Base-by-base conservation (phyloP, 23 tunicate species). In the Trididemnum clinides region DNA sequence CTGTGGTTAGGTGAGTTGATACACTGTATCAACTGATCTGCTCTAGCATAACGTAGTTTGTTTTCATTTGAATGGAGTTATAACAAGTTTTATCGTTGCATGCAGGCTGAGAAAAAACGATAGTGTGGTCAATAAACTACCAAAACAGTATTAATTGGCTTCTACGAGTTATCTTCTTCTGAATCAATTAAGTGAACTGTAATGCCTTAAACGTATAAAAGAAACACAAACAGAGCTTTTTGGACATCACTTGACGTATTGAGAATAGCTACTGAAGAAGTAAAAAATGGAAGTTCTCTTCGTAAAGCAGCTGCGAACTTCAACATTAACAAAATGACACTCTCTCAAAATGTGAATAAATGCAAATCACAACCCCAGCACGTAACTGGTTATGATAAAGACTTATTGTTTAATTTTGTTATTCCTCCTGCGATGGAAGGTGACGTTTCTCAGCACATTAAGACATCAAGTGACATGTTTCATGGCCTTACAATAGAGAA, bases 271-370 rank as follows among this genome's bases (percentile, higher is more conserved):
- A 37, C 75, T 26, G 75, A 6, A 5, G 34, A 30, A 4, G 75
- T 69, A 10, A 23, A 22, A 29, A 19, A 28, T 29, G 75, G 75
- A 10, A 26, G 18, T 29, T 69, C 75, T 27, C 19, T 69, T 69
- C 75, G 75, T 5, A 6, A 32, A 29, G 75, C 38, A 69, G 75
- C 75, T 5, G 7, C 36, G 4, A 20, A 28, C 10, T 30, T 26
- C 36, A 23, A 69, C n/a, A 26, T 69, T 18, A 37, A 69, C 36
- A 69, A 69, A 69, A 69, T 69, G 75, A 69, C 75, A 29, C 38
- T 69, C 12, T 69, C 75, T 26, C 34, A 37, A 31, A 28, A 5
- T 32, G 31, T 69, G 4, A 6, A 31, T 3, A 69, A 69, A 69
- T 5, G 38, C 2, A 69, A 32, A 69, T 19, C 23, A 12, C 26